Evolutionary conservation across 1,140 invertebrate genomes (phyloP), one percentile per base, ranked within the genome.

Genomic region (Apis florea): DNA sequence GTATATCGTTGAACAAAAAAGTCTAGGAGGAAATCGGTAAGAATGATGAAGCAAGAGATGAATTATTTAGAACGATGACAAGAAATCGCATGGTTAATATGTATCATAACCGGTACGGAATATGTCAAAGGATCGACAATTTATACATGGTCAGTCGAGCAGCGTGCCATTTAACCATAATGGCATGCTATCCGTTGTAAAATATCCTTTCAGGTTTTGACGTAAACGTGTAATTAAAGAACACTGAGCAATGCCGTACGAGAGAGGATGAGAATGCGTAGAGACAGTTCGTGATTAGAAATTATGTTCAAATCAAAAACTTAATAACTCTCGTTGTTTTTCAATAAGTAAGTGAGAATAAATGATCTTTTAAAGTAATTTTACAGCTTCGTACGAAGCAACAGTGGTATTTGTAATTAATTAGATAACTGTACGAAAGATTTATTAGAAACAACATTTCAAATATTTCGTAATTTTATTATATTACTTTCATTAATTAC

Each of bases 41-140:
- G 10, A 24, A 64, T 19, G 17, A 9, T 11, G 61, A 0, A 13
- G 26, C 3, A 26, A 19, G 26, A 21, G n/a, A 26, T 24, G 17
- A 64, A 64, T 19, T 51, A 68, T 17, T 21, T 17, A 19, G 1
- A 40, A 2, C 8, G 19, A 40, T 6, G 53, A 9, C 1, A 21
- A 71, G 56, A 17, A 53, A 26, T 17, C 24, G 54, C 13, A 56
- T n/a, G 53, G 21, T 56, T 12, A 13, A 56, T 24, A 74, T 19
- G 24, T 49, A 24, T 63, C 47, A 63, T 12, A 47, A 63, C 19
- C 17, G 19, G 13, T 24, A 24, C 19, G n/a, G 70, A 72, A 72
- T 72, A 72, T 58, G 70, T 59, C 51, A 70, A 53, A 70, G 68
- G 51, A 70, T 70, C 31, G 70, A 17, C 56, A 47, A 49, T 51